Evolutionary conservation across 2,113 vertebrate genomes (phyloP), one percentile per base, ranked within the genome.

Genomic region (Protomyctophum bolini): DNA sequence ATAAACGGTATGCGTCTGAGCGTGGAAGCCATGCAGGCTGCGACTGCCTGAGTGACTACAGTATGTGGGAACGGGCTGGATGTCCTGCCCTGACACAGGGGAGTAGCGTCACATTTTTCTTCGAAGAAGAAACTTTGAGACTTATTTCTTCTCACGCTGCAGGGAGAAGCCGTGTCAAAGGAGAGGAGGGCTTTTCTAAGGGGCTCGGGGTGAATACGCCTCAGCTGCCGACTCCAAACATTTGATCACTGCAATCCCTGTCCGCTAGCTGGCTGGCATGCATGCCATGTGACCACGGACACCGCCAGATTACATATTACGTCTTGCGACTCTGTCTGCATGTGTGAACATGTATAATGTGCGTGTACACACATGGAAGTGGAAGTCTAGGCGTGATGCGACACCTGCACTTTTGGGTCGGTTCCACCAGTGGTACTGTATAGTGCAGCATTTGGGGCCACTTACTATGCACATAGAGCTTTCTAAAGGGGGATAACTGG

Each of bases 401-500:
- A 62, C 49, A 64, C 73, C 58, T 47, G 8, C 71, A 71, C 60
- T 41, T 78, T 71, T 64, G 67, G 64, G 67, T 63, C 54, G 8
- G 62, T 56, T 66, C 50, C 63, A 54, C 50, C 58, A 67, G 65
- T 73, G 75, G 72, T 79, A n/a, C n/a, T n/a, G n/a, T n/a, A 46
- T 61, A 10, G 61, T 75, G 77, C 49, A 68, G 73, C 46, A 70
- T 55, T 45, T 15, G 57, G 80, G 76, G 75, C 82, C 77, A 75
- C 77, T 87, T 80, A 72, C 83, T 75, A 89, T 85, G 80, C 80
- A 73, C 65, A 55, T 50, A 69, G 79, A 64, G 47, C 77, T 80
- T 75, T 81, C 79, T 47, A 49, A 83, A 89, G 88, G 83, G 81
- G 87, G 87, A 90, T 90, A 81, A 87, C 75, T 73, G 85, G 80